phyloP scores from a whole-genome alignment of 1,140 invertebrate species.

The Macrobrachium rosenbergii region DNA sequence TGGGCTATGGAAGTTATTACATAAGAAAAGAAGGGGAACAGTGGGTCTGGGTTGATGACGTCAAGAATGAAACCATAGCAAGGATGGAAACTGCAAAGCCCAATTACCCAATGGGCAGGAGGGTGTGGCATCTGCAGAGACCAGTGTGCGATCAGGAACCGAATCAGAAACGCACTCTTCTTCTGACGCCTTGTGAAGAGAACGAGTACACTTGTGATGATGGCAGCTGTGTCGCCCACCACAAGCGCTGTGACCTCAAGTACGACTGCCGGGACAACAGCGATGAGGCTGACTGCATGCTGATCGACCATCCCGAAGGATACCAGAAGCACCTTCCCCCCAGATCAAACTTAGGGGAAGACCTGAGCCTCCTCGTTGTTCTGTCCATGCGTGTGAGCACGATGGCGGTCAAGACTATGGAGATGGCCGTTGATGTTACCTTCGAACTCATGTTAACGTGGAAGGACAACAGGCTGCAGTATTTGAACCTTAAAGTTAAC shows the following conservation, averaged over 20 bases:
- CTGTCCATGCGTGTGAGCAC: slow-evolving; percentile 20
- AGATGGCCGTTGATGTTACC: slow-evolving; percentile 29
- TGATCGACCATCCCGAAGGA: slow-evolving; percentile 35
- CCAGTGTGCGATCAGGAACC: slow-evolving; percentile 43
- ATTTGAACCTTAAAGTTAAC: slow-evolving; percentile 37
- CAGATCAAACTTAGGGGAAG: not conserved
- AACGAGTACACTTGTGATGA: slow-evolving; percentile 67
- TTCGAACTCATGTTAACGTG: slow-evolving; percentile 30
- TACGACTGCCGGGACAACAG: slow-evolving; percentile 79
- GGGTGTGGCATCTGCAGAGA: slow-evolving; percentile 37
- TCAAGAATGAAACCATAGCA: slow-evolving; percentile 25
- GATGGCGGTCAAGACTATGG: slow-evolving; percentile 30
- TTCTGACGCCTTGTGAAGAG: slow-evolving; percentile 34
- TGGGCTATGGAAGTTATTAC: slow-evolving; percentile 58
- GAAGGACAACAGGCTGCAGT: slow-evolving; percentile 30
- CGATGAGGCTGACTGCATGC: slow-evolving; percentile 78
- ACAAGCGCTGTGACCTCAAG: slow-evolving; percentile 75
- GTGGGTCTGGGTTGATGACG: slow-evolving; percentile 49
- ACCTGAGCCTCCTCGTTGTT: not conserved
- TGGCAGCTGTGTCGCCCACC: slow-evolving; percentile 71
- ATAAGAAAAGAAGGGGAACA: slow-evolving; percentile 27
- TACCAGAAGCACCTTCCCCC: slow-evolving; percentile 60
- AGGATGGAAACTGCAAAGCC: slow-evolving; percentile 21
- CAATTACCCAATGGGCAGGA: slow-evolving; percentile 41
- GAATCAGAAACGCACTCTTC: slow-evolving; percentile 3